Conservation (phyloP, 2,797 vertebrate genomes). For the Potorous gilbertii region DNA sequence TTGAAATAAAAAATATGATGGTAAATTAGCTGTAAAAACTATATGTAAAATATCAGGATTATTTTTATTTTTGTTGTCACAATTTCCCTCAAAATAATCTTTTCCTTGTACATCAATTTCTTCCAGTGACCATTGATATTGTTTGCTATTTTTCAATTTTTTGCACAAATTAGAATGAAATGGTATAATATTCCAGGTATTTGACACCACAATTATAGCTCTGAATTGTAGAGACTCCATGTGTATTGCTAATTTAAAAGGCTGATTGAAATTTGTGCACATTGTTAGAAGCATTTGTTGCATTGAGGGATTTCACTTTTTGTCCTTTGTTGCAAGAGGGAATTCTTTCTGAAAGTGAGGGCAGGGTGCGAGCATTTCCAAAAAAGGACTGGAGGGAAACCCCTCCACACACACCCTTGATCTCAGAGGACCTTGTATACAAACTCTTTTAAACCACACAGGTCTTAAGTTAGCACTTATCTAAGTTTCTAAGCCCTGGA, state of each 20-base stretch:
- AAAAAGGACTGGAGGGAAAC: neutral
- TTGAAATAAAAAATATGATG: neutral
- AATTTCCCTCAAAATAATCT: neutral
- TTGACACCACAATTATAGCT: neutral
- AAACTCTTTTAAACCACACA: neutral
- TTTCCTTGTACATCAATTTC: neutral
- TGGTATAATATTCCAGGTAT: neutral
- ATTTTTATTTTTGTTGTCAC: neutral
- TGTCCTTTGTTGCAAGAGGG: neutral
- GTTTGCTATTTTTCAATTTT: neutral
- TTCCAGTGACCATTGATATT: neutral
- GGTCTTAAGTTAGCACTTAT: neutral
- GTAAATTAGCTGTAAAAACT: neutral
- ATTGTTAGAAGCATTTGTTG: neutral
- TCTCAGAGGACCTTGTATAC: neutral
- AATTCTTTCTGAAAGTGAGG: neutral
- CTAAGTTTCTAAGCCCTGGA: neutral
- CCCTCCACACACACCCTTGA: neutral
- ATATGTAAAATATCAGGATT: neutral
- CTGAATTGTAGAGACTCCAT: neutral
- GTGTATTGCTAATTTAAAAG: neutral
- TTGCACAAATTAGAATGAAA: neutral
- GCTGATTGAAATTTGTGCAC: neutral
- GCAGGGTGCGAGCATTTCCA: neutral
- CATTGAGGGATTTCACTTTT: neutral